phyloP scores from a whole-genome alignment of 2,113 vertebrate genomes.

The Notothenia coriiceps region DNA sequence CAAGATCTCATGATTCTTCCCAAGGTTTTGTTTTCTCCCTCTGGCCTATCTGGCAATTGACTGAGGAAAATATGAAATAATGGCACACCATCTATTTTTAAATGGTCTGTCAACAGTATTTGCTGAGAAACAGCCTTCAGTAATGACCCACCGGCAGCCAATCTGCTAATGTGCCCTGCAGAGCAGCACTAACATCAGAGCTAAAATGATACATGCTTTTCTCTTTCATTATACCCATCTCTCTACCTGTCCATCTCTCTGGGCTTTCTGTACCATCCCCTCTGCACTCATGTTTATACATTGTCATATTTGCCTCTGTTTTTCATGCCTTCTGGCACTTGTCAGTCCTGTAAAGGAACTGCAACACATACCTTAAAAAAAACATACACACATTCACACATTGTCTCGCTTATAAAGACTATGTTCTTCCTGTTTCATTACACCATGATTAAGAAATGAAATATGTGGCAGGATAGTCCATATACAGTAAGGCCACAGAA shows the following conservation, averaged over 20 bases:
- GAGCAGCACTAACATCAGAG: slow-evolving; percentile 28
- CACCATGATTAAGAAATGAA: slow-evolving; percentile 28
- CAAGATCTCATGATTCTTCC: neutral
- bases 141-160: slow-evolving; percentile 53
- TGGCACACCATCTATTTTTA: slow-evolving; percentile 42
- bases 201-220: slow-evolving; percentile 40
- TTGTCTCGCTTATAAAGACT: neutral
- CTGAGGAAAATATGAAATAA: slow-evolving; percentile 17
- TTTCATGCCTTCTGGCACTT: neutral
- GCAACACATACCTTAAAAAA: slow-evolving; percentile 25
- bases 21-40: slow-evolving; percentile 26
- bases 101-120: slow-evolving; percentile 60
- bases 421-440: slow-evolving; percentile 28
- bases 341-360: neutral
- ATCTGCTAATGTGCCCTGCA: slow-evolving; percentile 56
- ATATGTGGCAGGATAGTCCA: neutral
- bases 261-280: slow-evolving; percentile 20
- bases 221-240: slow-evolving; percentile 47
- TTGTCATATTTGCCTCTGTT: slow-evolving; percentile 25
- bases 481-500: slow-evolving; percentile 1
- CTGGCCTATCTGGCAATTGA: neutral
- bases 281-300: slow-evolving; percentile 10
- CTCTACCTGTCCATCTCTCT: slow-evolving; percentile 47
- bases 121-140: slow-evolving; percentile 55
- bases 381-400: neutral